Percentiles rank a stretch among this genome's conserved stretches.
These are phyloP conservation scores for Ostrea edulis DNA, from an alignment of 1,140 invertebrate genomes.

Conservation along the genomic window DNA sequence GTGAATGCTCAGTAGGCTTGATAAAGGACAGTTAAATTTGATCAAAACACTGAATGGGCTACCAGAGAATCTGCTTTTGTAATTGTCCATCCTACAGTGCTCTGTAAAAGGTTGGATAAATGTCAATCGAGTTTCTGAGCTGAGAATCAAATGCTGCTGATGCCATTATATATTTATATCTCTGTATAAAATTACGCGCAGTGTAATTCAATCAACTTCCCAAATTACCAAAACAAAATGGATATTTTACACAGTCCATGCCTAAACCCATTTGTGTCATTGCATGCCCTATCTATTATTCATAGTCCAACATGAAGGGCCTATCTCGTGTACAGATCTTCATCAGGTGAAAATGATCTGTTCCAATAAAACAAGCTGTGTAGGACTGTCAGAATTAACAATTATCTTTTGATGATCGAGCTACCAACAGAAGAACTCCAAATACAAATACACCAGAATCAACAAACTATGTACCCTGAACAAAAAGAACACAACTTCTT, in stretches of 20 bases:
- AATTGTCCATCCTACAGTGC: not conserved
- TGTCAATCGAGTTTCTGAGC: not conserved
- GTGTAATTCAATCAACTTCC: slow-evolving; percentile 30
- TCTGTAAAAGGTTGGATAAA: slow-evolving; percentile 35
- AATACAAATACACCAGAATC: not conserved
- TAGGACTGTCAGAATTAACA: not conserved
- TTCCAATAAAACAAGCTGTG: slow-evolving; percentile 5
- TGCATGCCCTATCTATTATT: slow-evolving; percentile 37
- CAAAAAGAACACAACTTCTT: too few relatives aligned
- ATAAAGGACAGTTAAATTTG: not conserved
- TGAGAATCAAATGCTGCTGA: not conserved
- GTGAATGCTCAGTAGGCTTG: not conserved
- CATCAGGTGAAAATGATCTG: slow-evolving; percentile 28
- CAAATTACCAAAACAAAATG: slow-evolving; percentile 33
- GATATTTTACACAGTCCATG: slow-evolving; percentile 13
- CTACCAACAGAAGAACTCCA: not conserved
- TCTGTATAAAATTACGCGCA: slow-evolving; percentile 4
- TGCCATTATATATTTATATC: slow-evolving; percentile 26
- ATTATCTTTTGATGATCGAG: not conserved
- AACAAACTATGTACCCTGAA: too few relatives aligned
- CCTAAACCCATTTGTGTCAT: slow-evolving; percentile 27
- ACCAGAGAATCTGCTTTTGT: not conserved
- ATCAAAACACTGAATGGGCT: not conserved
- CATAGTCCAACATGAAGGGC: slow-evolving; percentile 6
- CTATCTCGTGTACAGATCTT: slow-evolving; percentile 17